Conservation (phyloP, 2,113 vertebrate species). For the Lagenorhynchus albirostris region DNA sequence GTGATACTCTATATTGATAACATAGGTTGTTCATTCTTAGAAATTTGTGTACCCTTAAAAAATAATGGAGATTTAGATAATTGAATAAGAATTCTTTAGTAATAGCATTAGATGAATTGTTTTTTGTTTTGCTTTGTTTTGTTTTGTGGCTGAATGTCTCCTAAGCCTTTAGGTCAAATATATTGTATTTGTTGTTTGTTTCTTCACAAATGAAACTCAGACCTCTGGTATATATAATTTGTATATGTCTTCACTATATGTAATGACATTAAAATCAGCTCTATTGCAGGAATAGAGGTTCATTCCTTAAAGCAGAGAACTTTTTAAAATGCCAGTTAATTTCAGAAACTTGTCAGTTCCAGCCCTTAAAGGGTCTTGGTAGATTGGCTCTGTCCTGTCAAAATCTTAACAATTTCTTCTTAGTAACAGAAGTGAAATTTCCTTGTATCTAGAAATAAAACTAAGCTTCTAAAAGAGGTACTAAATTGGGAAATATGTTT, state of each 20-base stretch:
- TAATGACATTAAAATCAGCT: neutral
- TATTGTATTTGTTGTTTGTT: neutral
- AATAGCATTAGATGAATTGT: neutral
- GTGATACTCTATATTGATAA: neutral
- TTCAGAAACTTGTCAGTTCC: neutral
- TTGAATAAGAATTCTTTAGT: neutral
- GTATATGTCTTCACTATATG: neutral
- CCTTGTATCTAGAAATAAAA: neutral
- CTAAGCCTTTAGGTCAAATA: neutral
- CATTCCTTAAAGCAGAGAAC: neutral
- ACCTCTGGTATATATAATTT: neutral
- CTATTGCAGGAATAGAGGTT: neutral
- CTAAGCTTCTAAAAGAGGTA: neutral
- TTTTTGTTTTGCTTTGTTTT: neutral
- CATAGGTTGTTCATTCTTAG: neutral
- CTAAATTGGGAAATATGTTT: neutral
- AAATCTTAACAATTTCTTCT: neutral
- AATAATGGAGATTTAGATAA: neutral
- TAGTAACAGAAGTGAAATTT: neutral
- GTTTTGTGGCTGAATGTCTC: neutral
- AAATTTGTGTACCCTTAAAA: neutral
- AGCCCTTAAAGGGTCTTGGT: neutral
- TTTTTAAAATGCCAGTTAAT: neutral
- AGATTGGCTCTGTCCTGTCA: neutral
- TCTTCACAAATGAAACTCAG: neutral